phyloP scores from a whole-genome alignment of 2,888 invertebrate genomes.

The Caenorhabditis auriculariae region DNA sequence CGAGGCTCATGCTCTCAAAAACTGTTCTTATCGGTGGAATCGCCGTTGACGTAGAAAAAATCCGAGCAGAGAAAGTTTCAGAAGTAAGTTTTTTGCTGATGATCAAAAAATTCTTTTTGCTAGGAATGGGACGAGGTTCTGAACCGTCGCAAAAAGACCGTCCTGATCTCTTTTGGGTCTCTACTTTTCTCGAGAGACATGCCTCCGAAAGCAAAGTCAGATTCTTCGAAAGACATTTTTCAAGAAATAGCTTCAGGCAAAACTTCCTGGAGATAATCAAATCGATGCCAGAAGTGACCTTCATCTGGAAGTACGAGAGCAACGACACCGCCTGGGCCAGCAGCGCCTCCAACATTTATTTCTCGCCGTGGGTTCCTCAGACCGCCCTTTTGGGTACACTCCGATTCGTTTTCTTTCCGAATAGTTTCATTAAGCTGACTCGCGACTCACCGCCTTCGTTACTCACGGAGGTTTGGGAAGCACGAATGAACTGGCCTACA shows the following conservation, averaged over 20 bases:
- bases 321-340: conserved; percentile 8
- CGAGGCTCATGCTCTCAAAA: conserved; percentile 16
- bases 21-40: conserved; percentile 22
- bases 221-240: too few species aligned
- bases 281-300: conserved; percentile 14
- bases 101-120: too few species aligned
- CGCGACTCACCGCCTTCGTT: conserved; percentile 13
- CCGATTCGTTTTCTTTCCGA: background rate
- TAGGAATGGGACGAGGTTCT: conserved; percentile 5
- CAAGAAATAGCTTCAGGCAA: too few species aligned
- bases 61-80: conserved; percentile 9
- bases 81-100: too few species aligned
- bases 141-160: conserved; percentile 4
- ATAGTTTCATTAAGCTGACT: conserved; percentile 3
- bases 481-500: conserved; percentile 15
- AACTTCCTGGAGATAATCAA: conserved; percentile 9
- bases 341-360: conserved; percentile 9
- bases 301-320: conserved; percentile 26
- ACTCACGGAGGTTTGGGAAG: conserved; percentile 28
- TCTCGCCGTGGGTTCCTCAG: conserved; percentile 25
- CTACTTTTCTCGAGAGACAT: conserved; percentile 16
- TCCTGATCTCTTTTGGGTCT: conserved; percentile 23
- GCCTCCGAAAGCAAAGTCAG: too few species aligned
- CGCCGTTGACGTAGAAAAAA: conserved; percentile 2
- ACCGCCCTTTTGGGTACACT: conserved; percentile 6